A percentile compares a stretch with the other conserved stretches of the same genome.
Evolutionary conservation across 2,113 vertebrate genomes (phyloP).

Genomic region (Diadophis punctatus): DNA sequence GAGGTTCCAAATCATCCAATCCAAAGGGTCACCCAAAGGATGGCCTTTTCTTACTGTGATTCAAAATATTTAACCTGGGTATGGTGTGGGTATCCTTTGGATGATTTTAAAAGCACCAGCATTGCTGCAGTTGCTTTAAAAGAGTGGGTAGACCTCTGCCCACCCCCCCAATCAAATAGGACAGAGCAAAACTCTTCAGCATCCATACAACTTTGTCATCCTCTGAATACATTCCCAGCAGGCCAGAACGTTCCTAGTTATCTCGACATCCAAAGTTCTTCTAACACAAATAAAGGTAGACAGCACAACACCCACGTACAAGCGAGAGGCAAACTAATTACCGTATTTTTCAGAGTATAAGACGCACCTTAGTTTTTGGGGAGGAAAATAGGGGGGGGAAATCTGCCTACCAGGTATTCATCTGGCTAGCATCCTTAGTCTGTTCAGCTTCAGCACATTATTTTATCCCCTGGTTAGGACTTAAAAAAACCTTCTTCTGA

Average conservation of each 20-base stretch:
- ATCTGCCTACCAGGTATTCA: too few relatives aligned
- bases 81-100: not conserved
- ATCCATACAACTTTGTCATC: slow-evolving; percentile 21
- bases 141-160: slow-evolving; percentile 14
- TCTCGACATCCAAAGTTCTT: not conserved
- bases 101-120: slow-evolving; percentile 17
- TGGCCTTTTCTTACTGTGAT: slow-evolving; percentile 27
- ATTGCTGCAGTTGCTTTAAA: not conserved
- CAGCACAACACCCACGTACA: not conserved
- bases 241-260: not conserved
- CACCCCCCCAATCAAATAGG: not conserved
- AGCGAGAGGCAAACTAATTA: not conserved
- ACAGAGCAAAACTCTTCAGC: not conserved
- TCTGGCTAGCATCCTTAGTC: too few relatives aligned
- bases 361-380: too few relatives aligned
- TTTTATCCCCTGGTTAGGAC: too few relatives aligned
- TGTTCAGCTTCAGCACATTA: too few relatives aligned
- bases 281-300: not conserved
- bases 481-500: too few relatives aligned
- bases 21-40: slow-evolving; percentile 5
- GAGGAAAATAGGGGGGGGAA: too few relatives aligned
- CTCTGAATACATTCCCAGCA: rapidly evolving
- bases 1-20: not conserved
- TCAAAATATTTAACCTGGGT: slow-evolving; percentile 30
- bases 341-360: too few relatives aligned